These are phyloP conservation scores for Tamandua tetradactyla DNA, from an alignment of 2,797 vertebrate genomes.

Conservation along the genomic window DNA sequence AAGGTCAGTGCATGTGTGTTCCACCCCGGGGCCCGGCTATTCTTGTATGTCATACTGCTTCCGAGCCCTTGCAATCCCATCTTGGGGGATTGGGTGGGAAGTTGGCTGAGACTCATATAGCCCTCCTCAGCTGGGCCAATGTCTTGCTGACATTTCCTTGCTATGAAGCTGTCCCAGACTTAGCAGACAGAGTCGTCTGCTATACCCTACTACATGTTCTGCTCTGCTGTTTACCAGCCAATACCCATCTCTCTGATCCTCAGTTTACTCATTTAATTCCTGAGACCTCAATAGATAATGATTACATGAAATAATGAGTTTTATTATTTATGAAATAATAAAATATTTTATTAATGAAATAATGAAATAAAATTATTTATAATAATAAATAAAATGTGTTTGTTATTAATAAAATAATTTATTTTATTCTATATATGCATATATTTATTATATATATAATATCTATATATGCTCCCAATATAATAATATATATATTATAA, in stretches of 20 bases:
- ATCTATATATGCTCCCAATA: too few species aligned
- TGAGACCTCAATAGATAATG: not conserved
- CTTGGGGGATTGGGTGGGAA: accelerated
- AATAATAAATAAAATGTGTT: too few species aligned
- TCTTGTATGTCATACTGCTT: not conserved
- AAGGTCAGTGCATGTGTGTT: not conserved
- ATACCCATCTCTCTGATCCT: not conserved
- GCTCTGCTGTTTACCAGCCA: not conserved
- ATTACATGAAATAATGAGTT: not conserved
- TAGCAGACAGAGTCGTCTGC: not conserved
- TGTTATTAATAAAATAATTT: too few species aligned
- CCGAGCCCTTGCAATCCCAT: not conserved
- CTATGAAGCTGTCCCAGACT: not conserved
- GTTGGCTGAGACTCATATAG: not conserved
- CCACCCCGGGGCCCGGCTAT: accelerated
- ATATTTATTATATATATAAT: too few species aligned
- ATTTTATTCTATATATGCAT: too few species aligned
- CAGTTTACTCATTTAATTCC: not conserved
- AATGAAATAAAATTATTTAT: too few species aligned
- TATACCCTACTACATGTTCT: accelerated
- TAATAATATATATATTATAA: too few species aligned
- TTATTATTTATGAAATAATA: too few species aligned
- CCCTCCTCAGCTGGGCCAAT: not conserved
- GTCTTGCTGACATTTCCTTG: not conserved
- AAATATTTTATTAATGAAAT: too few species aligned